These are phyloP conservation scores for Marmota monax DNA, from an alignment of 2,113 vertebrate genomes.

Conservation along the genomic window DNA sequence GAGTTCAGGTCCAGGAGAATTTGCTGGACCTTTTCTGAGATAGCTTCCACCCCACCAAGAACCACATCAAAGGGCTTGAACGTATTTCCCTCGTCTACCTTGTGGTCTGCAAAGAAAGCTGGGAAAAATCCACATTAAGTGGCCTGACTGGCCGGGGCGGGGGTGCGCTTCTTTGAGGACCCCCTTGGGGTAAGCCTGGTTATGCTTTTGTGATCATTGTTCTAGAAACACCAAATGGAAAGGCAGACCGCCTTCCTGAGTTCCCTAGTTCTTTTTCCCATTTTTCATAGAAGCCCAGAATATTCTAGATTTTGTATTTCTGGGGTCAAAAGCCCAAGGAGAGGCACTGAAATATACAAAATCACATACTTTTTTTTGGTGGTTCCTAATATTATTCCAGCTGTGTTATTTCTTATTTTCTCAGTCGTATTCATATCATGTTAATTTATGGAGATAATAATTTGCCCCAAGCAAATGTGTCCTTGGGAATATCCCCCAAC, in stretches of 20 bases:
- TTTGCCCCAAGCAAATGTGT: neutral
- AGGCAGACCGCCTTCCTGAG: neutral
- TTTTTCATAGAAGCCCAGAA: neutral
- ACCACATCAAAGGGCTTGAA: neutral
- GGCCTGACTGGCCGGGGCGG: neutral
- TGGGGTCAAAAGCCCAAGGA: neutral
- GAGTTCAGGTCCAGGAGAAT: neutral
- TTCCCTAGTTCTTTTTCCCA: neutral
- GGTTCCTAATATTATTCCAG: neutral
- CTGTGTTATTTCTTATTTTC: neutral
- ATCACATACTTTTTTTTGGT: neutral
- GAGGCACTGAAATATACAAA: neutral
- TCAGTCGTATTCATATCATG: neutral
- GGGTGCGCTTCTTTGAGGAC: accelerated
- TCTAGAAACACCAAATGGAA: neutral
- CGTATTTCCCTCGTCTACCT: too few species aligned
- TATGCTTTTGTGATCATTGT: neutral
- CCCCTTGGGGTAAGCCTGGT: neutral
- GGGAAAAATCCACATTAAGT: neutral
- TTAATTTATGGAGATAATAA: neutral
- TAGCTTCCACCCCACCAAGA: neutral
- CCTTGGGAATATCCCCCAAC: neutral
- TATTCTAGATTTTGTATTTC: neutral
- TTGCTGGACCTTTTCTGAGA: neutral
- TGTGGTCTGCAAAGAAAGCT: neutral